A percentile compares a stretch with the other conserved stretches of the same genome.
Evolutionary conservation across 1,140 invertebrate species (phyloP).

Genomic region (Trichonephila clavata): DNA sequence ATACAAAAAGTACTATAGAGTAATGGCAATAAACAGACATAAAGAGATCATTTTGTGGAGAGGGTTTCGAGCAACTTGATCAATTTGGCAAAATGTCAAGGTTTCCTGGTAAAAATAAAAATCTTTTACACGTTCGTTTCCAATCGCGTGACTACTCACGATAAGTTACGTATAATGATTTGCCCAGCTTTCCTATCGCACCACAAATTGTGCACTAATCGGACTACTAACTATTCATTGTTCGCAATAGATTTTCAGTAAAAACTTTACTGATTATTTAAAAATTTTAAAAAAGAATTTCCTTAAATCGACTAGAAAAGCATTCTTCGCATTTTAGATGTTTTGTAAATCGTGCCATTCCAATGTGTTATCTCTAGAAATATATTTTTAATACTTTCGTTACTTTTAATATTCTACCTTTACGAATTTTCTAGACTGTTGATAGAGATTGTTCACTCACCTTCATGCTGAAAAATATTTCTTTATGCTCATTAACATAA

Average conservation of each 20-base stretch:
- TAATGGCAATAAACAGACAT: no score
- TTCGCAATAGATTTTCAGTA: not conserved
- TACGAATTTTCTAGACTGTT: no score
- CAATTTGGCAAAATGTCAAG: constrained; percentile 18
- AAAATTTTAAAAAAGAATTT: not conserved
- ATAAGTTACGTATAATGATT: not conserved
- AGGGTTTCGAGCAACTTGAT: not conserved
- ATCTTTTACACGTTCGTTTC: not conserved
- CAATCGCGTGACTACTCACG: not conserved
- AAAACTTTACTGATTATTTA: not conserved
- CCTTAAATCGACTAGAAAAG: no score
- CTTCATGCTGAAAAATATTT: no score
- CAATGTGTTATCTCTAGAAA: no score
- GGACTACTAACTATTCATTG: not conserved
- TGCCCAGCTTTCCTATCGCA: not conserved
- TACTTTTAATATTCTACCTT: no score
- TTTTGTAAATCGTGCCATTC: no score
- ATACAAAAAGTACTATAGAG: not conserved
- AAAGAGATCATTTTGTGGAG: no score
- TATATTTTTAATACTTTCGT: no score
- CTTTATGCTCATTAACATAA: no score
- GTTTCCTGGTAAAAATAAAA: not conserved
- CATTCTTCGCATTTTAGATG: no score
- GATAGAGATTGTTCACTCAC: no score
- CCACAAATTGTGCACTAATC: not conserved